Evolutionary conservation across 2,113 vertebrate genomes (phyloP).

Genomic region (Oncorhynchus nerka): DNA sequence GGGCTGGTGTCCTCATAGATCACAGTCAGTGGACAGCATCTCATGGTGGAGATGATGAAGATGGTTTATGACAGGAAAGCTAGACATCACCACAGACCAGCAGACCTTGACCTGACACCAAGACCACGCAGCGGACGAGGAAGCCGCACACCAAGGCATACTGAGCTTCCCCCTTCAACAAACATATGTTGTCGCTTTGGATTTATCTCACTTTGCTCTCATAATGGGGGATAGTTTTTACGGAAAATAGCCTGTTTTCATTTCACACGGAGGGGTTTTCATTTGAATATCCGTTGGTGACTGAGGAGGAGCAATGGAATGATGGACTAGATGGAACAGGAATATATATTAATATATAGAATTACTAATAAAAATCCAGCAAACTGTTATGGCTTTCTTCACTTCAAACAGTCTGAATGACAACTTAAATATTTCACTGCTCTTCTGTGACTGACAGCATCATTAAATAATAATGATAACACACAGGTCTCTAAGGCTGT

Average conservation of each 20-base stretch:
- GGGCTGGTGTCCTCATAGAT: constrained; percentile 6
- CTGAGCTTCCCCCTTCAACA: background rate
- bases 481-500: too few relatives aligned
- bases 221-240: background rate
- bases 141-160: constrained; percentile 11
- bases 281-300: too few relatives aligned
- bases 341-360: too few relatives aligned
- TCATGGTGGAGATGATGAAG: background rate
- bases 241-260: too few relatives aligned
- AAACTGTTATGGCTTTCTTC: too few relatives aligned
- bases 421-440: too few relatives aligned
- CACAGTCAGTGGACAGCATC: constrained; percentile 9
- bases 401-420: too few relatives aligned
- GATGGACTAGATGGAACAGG: too few relatives aligned
- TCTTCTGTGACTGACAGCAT: too few relatives aligned
- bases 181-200: constrained; percentile 15
- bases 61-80: constrained; percentile 25
- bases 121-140: constrained; percentile 2
- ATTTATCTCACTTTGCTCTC: background rate
- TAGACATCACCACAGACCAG: constrained; percentile 18
- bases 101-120: constrained; percentile 26
- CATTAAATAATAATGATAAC: too few relatives aligned
- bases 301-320: background rate
- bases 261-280: too few relatives aligned
- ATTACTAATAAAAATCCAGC: too few relatives aligned